phyloP scores from a whole-genome alignment of 2,888 invertebrate genomes.

The Phanerotoma sp. region DNA sequence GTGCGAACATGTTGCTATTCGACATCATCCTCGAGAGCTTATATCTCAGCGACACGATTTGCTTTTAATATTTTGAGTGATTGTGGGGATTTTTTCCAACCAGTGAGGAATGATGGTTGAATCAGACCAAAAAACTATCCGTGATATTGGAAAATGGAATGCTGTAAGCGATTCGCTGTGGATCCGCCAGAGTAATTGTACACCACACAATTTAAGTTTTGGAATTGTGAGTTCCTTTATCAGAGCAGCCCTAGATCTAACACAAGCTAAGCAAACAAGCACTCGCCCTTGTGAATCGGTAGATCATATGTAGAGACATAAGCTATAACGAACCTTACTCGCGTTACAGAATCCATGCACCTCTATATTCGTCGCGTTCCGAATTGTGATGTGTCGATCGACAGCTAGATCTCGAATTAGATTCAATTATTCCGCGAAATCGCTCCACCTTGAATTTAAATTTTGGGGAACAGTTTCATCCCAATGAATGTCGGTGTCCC shows the following conservation, averaged over 20 bases:
- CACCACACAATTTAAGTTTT: slow-evolving; percentile 38
- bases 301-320: slow-evolving; percentile 32
- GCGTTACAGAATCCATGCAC: slow-evolving; percentile 38
- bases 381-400: not conserved
- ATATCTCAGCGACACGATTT: slow-evolving; percentile 35
- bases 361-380: slow-evolving; percentile 18
- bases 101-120: slow-evolving; percentile 36
- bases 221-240: slow-evolving; percentile 36
- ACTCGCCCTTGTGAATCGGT: slow-evolving; percentile 1
- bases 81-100: slow-evolving; percentile 26
- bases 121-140: slow-evolving; percentile 34
- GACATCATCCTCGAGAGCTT: slow-evolving; percentile 15
- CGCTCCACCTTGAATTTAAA: slow-evolving; percentile 13
- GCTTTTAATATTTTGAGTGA: slow-evolving; percentile 35
- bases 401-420: slow-evolving; percentile 18
- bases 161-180: slow-evolving; percentile 15
- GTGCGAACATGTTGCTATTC: slow-evolving; percentile 28
- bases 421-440: slow-evolving; percentile 16
- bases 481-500: slow-evolving; percentile 27
- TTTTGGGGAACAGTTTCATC: slow-evolving; percentile 24
- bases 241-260: slow-evolving; percentile 42
- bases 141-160: slow-evolving; percentile 1
- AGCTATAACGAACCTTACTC: slow-evolving; percentile 31
- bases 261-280: slow-evolving; percentile 29
- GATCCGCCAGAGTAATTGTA: slow-evolving; percentile 29